These are phyloP conservation scores for Rhopalosiphum nymphaeae DNA, from an alignment of 2,888 invertebrate genomes.

Conservation along the genomic window DNA sequence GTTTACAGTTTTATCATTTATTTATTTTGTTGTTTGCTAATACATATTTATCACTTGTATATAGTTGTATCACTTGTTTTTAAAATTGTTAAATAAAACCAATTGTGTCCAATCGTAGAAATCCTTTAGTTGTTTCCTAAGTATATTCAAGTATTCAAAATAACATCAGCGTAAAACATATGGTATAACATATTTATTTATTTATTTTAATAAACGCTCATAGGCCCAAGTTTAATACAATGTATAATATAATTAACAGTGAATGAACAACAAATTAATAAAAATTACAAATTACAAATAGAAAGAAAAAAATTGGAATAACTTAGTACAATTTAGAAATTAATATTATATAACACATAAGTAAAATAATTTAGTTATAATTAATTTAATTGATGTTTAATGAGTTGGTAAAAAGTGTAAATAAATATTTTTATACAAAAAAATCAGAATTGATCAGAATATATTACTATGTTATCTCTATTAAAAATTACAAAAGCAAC, in stretches of 20 bases:
- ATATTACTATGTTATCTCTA: neutral
- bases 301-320: no score
- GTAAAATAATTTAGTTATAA: no score
- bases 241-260: no score
- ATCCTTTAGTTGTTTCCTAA: neutral
- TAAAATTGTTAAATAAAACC: neutral
- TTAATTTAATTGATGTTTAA: no score
- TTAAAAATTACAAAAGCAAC: neutral
- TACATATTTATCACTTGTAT: neutral
- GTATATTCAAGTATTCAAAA: neutral
- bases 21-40: neutral
- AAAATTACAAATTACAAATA: no score
- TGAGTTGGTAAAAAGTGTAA: no score
- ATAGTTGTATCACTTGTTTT: neutral
- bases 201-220: no score
- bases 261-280: no score
- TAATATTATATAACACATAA: no score
- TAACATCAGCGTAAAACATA: neutral
- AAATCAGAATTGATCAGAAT: neutral
- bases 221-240: no score
- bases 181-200: neutral
- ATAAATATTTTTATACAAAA: no score
- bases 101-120: neutral
- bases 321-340: no score
- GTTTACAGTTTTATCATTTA: neutral